Base-by-base conservation (phyloP, 2,888 invertebrate species). In the Creontiades dilutus region DNA sequence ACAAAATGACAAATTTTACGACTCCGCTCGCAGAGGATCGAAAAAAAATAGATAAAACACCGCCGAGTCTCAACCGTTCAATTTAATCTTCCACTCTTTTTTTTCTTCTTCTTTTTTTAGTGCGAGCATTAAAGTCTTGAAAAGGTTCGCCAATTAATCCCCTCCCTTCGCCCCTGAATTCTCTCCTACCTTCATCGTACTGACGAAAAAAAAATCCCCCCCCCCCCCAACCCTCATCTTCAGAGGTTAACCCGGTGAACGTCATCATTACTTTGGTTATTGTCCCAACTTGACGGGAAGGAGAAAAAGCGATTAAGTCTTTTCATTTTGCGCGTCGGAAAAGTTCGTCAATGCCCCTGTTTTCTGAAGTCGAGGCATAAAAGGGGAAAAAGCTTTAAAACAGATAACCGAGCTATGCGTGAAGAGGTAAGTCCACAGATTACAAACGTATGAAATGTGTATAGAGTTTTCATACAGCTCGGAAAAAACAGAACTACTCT, bases 251-350 rank as follows among this genome's bases (percentile, higher is more conserved):
- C 27, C 68, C 68, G 7, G 68, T 68, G 68, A 68, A 68, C 68
- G 68, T 68, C 68, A 68, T 68, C 68, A 68, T 68, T 68, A 68
- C 68, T 68, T 68, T 68, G 68, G 68, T 68, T 68, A 68, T 68
- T 68, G 68, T 68, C 68, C 68, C 68, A 27, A 19, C 19, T 13
- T 19, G 27, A 27, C 12, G 19, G 68, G 11, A 52, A 16, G 52
- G 52, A 13, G 16, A 19, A 68, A 68, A 68, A 23, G 68, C 68
- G 68, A 68, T 68, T 68, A 68, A 68, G 23, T 27, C 68, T 23
- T 68, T 68, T 68, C 68, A 68, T 68, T 37, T 68, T 68, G 11
- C 11, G 9, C 7, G 68, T 27, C 27, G 23, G 68, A 19, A 61
- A 16, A 68, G 68, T 68, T 23, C 68, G 23, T 68, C 68, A 23